These are phyloP conservation scores for Gymnorhina tibicen DNA, from an alignment of 2,113 vertebrate genomes.

Conservation along the genomic window DNA sequence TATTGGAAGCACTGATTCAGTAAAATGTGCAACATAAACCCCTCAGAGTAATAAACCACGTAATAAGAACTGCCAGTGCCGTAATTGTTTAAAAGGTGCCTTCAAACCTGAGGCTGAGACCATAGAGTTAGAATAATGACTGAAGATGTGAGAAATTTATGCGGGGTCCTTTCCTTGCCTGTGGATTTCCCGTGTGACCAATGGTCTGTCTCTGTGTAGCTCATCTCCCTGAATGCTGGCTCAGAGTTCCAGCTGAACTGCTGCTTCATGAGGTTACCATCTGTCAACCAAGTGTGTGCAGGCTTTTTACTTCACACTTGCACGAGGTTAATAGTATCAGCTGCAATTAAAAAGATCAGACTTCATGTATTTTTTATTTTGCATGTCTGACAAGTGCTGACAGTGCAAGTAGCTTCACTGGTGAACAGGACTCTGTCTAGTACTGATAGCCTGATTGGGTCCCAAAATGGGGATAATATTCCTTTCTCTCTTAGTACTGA, in stretches of 20 bases:
- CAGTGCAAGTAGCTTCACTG: not conserved
- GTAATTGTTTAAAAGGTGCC: slow-evolving; percentile 8
- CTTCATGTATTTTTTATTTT: not conserved
- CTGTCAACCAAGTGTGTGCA: not conserved
- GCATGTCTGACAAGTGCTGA: not conserved
- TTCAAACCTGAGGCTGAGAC: not conserved
- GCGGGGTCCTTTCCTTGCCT: not conserved
- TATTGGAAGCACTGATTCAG: not conserved
- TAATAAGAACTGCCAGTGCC: not conserved
- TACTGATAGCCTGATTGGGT: not conserved
- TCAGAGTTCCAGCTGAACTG: not conserved
- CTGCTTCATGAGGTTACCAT: not conserved
- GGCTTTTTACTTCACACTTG: not conserved
- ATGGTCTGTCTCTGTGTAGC: not conserved
- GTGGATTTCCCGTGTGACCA: not conserved
- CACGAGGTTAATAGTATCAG: not conserved
- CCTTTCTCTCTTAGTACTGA: not conserved
- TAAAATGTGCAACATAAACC: slow-evolving; percentile 6
- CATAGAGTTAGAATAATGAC: not conserved
- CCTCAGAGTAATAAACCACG: not conserved
- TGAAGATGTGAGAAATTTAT: not conserved
- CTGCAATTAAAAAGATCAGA: not conserved
- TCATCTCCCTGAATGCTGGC: not conserved
- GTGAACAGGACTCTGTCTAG: not conserved
- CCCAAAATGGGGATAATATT: not conserved